phyloP scores from a whole-genome alignment of 2,888 invertebrate species.

The Macrostomum cliftonense region DNA sequence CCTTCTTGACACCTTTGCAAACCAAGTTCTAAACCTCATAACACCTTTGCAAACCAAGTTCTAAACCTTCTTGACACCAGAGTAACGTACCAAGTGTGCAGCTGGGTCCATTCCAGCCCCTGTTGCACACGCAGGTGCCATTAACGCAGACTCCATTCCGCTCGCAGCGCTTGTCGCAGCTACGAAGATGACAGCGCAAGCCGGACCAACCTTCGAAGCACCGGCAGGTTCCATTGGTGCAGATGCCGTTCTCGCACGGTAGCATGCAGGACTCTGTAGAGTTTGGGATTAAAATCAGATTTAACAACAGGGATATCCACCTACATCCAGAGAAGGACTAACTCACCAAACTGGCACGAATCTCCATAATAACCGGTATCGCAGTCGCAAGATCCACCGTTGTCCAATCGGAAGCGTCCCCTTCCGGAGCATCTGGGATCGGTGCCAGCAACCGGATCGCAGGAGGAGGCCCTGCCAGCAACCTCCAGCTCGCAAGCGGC shows the following conservation, averaged over 20 bases:
- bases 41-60: too few species aligned
- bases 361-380: conserved; percentile 1
- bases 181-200: conserved; percentile 66
- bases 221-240: conserved; percentile 72
- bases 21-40: too few species aligned
- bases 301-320: too few species aligned
- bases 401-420: conserved; percentile 15
- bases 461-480: too few species aligned
- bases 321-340: too few species aligned
- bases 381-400: conserved; percentile 12
- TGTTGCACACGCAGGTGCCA: conserved; percentile 84
- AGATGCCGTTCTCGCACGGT: conserved; percentile 79
- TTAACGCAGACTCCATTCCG: conserved; percentile 93
- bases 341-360: conserved; percentile 48
- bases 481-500: conserved; percentile 53
- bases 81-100: conserved; percentile 92
- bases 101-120: conserved; percentile 95
- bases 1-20: too few species aligned
- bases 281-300: too few species aligned
- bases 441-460: too few species aligned
- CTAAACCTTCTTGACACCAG: too few species aligned
- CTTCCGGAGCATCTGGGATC: conserved; percentile 26
- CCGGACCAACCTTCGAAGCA: conserved; percentile 81
- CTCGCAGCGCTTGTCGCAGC: conserved; percentile 74
- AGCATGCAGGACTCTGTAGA: conserved; percentile 66